These are phyloP conservation scores for Hydrocynus forskahlii DNA, from an alignment of 2,797 vertebrate genomes.

Conservation along the genomic window DNA sequence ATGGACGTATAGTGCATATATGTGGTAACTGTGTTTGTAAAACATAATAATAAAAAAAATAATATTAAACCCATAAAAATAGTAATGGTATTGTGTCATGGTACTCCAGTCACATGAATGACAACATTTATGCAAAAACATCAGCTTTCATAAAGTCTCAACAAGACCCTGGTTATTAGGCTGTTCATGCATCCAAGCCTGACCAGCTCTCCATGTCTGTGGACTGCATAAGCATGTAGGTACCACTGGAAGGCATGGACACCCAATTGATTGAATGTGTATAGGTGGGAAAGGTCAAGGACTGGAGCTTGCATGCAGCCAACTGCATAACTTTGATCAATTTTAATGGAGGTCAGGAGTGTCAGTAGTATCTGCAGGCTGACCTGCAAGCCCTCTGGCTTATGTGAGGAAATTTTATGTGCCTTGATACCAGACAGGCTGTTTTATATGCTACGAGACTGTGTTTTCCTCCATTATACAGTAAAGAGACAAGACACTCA, in stretches of 20 bases:
- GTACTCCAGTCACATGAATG: neutral
- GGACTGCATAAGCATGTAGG: neutral
- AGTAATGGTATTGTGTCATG: too few species aligned
- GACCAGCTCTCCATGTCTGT: neutral
- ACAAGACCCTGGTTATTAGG: neutral
- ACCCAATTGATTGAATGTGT: neutral
- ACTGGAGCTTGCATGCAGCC: conserved; percentile 40
- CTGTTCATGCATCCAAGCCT: neutral
- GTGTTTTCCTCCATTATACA: neutral
- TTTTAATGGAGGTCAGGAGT: conserved; percentile 56
- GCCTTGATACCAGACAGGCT: neutral
- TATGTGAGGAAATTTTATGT: neutral
- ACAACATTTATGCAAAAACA: neutral
- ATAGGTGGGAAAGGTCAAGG: conserved; percentile 57
- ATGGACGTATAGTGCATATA: too few species aligned
- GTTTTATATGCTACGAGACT: neutral
- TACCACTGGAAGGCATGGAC: neutral
- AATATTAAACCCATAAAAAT: too few species aligned
- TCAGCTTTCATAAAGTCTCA: neutral
- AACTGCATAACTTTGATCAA: conserved; percentile 51
- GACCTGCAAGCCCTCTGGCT: neutral
- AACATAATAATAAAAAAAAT: too few species aligned
- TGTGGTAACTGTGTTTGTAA: too few species aligned
- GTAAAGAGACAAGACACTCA: neutral
- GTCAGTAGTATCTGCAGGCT: conserved; percentile 41